Evolutionary conservation across 2,888 invertebrate species (phyloP).

Genomic region (Adelognathus sp.): DNA sequence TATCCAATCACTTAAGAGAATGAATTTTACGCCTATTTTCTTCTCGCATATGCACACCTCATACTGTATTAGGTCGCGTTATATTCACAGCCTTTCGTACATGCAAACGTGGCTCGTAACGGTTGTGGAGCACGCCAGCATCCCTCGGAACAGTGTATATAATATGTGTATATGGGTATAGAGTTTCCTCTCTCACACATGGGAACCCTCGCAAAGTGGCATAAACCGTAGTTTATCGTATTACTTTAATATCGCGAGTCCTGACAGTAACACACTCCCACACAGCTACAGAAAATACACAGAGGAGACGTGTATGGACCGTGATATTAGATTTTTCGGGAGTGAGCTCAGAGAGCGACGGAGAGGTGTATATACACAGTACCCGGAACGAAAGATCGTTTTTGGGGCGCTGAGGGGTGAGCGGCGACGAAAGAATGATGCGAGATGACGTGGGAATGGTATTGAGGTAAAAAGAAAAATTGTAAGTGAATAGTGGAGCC

Average conservation of each 20-base stretch:
- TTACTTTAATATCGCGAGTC: slow-evolving; percentile 66
- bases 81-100: slow-evolving; percentile 21
- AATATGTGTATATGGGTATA: too few species aligned
- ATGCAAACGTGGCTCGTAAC: slow-evolving; percentile 31
- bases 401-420: neutral
- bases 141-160: too few species aligned
- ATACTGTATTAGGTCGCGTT: slow-evolving; percentile 29
- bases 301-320: slow-evolving; percentile 26
- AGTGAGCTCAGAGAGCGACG: slow-evolving; percentile 11
- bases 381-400: slow-evolving; percentile 26
- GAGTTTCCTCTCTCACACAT: slow-evolving; percentile 1
- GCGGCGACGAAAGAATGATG: slow-evolving; percentile 3
- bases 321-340: slow-evolving; percentile 56
- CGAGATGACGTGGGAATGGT: slow-evolving; percentile 29
- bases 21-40: slow-evolving; percentile 66
- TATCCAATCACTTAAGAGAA: slow-evolving; percentile 72
- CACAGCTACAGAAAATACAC: slow-evolving; percentile 20
- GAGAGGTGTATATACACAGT: neutral
- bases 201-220: slow-evolving; percentile 65
- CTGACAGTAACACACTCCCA: slow-evolving; percentile 35
- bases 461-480: slow-evolving; percentile 18
- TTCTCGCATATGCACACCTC: slow-evolving; percentile 58
- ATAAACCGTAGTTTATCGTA: slow-evolving; percentile 71
- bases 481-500: slow-evolving; percentile 11
- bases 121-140: slow-evolving; percentile 10